Evolutionary conservation across 1,140 invertebrate species (phyloP).

Genomic region (Stegodyphus dumicola): DNA sequence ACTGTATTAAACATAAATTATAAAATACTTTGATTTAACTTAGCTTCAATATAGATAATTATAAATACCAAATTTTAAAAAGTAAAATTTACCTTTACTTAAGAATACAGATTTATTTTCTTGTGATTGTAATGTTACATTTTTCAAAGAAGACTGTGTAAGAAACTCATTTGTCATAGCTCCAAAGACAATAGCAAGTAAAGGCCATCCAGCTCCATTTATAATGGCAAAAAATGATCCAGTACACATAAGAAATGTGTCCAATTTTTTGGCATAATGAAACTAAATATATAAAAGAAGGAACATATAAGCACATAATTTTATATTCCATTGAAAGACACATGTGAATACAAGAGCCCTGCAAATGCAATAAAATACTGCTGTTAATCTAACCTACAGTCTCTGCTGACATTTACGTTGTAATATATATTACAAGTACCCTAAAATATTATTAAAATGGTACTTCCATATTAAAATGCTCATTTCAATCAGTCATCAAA

Average conservation of each 20-base stretch:
- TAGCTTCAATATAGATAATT: background rate
- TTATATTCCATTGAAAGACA: no score
- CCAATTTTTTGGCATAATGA: constrained; percentile 57
- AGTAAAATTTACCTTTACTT: background rate
- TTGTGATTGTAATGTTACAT: background rate
- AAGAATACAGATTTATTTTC: background rate
- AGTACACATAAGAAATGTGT: constrained; percentile 60
- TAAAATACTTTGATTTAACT: background rate
- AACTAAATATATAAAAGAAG: constrained; percentile 41
- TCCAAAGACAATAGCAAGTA: constrained; percentile 63
- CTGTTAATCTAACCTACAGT: no score
- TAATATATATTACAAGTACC: no score
- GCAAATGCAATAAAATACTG: no score
- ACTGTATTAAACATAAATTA: background rate
- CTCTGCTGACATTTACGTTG: no score
- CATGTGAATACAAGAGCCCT: no score
- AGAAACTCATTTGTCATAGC: constrained; percentile 63
- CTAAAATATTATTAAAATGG: no score
- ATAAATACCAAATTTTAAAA: background rate
- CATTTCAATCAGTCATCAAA: no score
- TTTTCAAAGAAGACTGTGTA: background rate
- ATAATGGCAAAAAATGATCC: constrained; percentile 62
- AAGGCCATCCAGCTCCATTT: constrained; percentile 62
- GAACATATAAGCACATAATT: no score
- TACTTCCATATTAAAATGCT: no score